Conservation (phyloP, 2,797 vertebrate genomes). For the Synaphobranchus kaupii region DNA sequence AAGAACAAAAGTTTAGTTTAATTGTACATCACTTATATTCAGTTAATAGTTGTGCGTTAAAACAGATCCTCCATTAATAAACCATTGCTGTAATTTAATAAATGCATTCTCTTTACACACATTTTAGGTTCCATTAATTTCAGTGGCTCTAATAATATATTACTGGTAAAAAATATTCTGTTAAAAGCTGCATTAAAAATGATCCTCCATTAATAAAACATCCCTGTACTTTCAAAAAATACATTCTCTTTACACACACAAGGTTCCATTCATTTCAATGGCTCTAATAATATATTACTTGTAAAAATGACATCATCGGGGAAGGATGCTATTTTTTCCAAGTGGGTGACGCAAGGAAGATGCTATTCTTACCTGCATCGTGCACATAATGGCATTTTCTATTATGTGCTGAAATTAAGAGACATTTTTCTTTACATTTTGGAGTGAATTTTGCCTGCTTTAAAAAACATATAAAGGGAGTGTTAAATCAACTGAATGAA, state of each 20-base stretch:
- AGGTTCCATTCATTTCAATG: background rate
- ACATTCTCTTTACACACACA: background rate
- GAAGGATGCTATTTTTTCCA: background rate
- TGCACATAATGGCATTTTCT: background rate
- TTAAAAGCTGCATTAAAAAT: too few species aligned
- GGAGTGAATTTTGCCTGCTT: background rate
- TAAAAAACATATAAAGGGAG: background rate
- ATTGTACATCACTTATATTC: too few species aligned
- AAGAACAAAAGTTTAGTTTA: too few species aligned
- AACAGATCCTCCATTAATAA: too few species aligned
- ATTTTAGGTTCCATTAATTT: background rate
- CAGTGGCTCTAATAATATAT: background rate
- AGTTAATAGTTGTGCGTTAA: too few species aligned
- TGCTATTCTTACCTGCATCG: background rate
- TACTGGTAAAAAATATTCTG: background rate
- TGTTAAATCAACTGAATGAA: background rate
- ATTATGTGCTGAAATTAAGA: background rate
- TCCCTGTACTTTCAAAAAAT: too few species aligned
- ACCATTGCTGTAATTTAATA: too few species aligned
- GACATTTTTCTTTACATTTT: background rate
- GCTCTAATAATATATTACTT: background rate
- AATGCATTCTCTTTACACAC: background rate
- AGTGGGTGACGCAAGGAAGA: background rate
- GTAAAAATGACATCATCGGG: background rate
- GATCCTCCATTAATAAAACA: too few species aligned